phyloP scores from a whole-genome alignment of 2,888 invertebrate species.

The Oxycera nigricornis region DNA sequence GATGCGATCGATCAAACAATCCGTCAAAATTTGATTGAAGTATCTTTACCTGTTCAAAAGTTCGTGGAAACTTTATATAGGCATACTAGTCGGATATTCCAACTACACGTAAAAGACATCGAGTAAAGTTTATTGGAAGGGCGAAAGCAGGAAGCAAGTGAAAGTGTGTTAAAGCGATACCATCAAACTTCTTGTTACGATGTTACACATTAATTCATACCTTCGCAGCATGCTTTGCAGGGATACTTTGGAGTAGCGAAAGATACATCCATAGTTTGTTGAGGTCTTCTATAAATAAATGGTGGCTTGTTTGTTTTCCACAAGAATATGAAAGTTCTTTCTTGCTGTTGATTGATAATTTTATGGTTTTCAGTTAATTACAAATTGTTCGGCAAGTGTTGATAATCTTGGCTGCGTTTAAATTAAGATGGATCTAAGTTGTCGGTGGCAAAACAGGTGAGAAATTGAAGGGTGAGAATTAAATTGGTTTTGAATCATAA shows the following conservation, averaged over 20 bases:
- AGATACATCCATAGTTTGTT: too few relatives aligned
- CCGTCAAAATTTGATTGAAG: constrained; percentile 37
- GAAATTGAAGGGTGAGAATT: neutral
- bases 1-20: constrained; percentile 39
- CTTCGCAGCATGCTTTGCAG: too few relatives aligned
- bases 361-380: constrained; percentile 21
- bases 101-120: too few relatives aligned
- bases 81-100: too few relatives aligned
- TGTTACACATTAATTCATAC: neutral
- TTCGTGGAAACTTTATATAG: constrained; percentile 15
- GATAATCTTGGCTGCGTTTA: constrained; percentile 25
- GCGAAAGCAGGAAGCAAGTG: neutral
- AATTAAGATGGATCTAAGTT: constrained; percentile 15
- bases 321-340: neutral
- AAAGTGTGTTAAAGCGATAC: neutral
- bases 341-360: constrained; percentile 33
- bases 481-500: too few relatives aligned
- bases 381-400: constrained; percentile 7
- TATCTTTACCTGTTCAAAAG: constrained; percentile 34
- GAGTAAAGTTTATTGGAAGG: neutral
- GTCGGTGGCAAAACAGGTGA: neutral
- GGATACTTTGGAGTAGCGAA: too few relatives aligned
- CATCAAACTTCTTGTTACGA: neutral
- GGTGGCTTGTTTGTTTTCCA: too few relatives aligned
- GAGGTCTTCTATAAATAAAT: too few relatives aligned